Base-by-base conservation (phyloP, 2,113 vertebrate species). In the Nansenia antarctica region DNA sequence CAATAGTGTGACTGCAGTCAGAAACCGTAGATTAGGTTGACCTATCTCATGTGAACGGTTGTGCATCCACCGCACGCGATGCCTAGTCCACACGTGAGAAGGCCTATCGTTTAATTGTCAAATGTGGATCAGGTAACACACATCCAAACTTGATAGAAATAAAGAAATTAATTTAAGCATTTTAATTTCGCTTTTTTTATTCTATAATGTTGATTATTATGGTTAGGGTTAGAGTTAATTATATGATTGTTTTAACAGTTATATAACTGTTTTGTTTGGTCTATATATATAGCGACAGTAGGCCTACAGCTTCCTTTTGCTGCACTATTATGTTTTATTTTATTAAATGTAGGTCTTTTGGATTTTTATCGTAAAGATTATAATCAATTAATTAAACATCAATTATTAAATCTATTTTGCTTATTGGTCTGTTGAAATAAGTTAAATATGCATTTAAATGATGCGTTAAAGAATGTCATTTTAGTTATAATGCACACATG, bases 71-170 rank as follows among this genome's bases (percentile, higher is more conserved):
- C n/a, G n/a, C n/a, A n/a, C n/a, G n/a, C n/a, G n/a, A n/a, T n/a
- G n/a, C n/a, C n/a, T n/a, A n/a, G n/a, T 42, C 37, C 0, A 5
- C 18, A n/a, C 45, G 45, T 7, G 7, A 4, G 12, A 15, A 1
- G 45, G 45, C 45, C 18, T 47, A 1, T 12, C 45, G 12, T 9
- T 47, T n/a, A 15, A 18, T 9, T 42, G 37, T 2, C 3, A 14
- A 42, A 15, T 42, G 18, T n/a, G 30, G 62, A 72, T 72, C 62
- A 52, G 70, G 63, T 72, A 35, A 65, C 70, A 72, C 34, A 65
- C 54, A 27, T 45, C 12, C 27, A 29, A 47, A 54, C 53, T 65
- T 26, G 35, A 65, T 54, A 31, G 62, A 42, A 65, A 58, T 27
- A 34, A 62, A 2, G 15, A 47, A 20, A 65, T 62, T 49, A 32